Evolutionary conservation across 2,888 invertebrate genomes (phyloP).

Genomic region (Troides aeacus): DNA sequence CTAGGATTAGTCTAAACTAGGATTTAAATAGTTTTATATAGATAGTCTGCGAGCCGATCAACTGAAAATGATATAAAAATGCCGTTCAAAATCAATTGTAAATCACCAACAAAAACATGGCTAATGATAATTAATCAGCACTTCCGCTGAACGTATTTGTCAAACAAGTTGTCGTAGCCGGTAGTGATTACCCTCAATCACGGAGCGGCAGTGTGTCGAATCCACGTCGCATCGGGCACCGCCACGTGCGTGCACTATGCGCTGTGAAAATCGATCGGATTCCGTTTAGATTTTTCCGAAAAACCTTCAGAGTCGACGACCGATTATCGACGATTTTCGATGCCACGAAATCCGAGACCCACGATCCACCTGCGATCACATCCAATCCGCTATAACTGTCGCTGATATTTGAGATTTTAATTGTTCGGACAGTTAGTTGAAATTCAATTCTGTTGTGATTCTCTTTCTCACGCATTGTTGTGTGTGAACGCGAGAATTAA

Average conservation of each 20-base stretch:
- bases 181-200: slow-evolving; percentile 31
- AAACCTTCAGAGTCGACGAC: slow-evolving; percentile 58
- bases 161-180: slow-evolving; percentile 48
- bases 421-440: slow-evolving; percentile 68
- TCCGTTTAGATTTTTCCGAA: slow-evolving; percentile 60
- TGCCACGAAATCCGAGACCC: slow-evolving; percentile 64
- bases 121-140: slow-evolving; percentile 37
- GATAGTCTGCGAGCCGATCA: neutral
- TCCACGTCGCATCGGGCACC: slow-evolving; percentile 44
- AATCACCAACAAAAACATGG: slow-evolving; percentile 15
- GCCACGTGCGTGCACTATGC: slow-evolving; percentile 76
- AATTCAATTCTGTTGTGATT: slow-evolving; percentile 60
- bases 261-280: slow-evolving; percentile 75
- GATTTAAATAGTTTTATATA: neutral
- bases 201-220: slow-evolving; percentile 57
- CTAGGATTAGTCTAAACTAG: no score
- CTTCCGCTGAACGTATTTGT: slow-evolving; percentile 37
- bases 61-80: neutral
- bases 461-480: slow-evolving; percentile 68
- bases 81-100: slow-evolving; percentile 1
- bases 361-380: slow-evolving; percentile 67
- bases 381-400: slow-evolving; percentile 65
- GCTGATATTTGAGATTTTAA: slow-evolving; percentile 67
- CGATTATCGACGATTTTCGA: slow-evolving; percentile 67
- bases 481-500: slow-evolving; percentile 69